Base-by-base conservation (phyloP, 2,113 vertebrate species). In the Tachysurus vachellii region DNA sequence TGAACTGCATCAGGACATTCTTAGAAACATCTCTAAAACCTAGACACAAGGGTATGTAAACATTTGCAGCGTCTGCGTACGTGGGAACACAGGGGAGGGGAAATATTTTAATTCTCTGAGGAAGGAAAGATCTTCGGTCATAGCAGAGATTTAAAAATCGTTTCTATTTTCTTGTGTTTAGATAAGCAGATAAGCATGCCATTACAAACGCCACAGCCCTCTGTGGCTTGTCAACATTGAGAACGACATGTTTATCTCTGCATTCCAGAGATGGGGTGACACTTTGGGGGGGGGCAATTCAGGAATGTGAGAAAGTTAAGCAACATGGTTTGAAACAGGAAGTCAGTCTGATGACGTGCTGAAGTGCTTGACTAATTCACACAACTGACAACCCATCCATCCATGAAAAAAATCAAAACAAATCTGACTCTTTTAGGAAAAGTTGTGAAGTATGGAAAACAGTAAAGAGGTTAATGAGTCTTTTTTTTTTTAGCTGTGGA, bases 181-280 rank as follows among this genome's bases (percentile, higher is more conserved):
- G 56, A 83, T 54, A 64, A 83, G 70, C 86, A 66, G 56, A 83
- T 54, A 64, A 83, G 70, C 86, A 87, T 76, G 57, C 57, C 70
- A 66, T 57, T 80, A 36, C 0, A 56, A 21, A n/a, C 50, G 31
- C 44, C 23, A 47, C 73, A 53, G 73, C 44, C 5, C 44, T 76
- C 44, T 76, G 73, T 2, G 73, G 23, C 11, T 76, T 5, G 73
- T 76, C 76, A 17, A 26, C 14, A 31, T 66, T 75, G 80, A 71
- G 47, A 57, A 76, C 11, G 21, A 76, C 79, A 26, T 53, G 64
- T 75, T 86, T 82, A 50, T 68, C 36, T 1, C 36, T 73, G 54
- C 53, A 61, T 87, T 77, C 59, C 81, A 56, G n/a, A 50, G 79
- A 71, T 6, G 13, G 71, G 26, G 71, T 47, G 7, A 50, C 36